Base-by-base conservation (phyloP, 2,113 vertebrate species). In the Oryzias curvinotus region DNA sequence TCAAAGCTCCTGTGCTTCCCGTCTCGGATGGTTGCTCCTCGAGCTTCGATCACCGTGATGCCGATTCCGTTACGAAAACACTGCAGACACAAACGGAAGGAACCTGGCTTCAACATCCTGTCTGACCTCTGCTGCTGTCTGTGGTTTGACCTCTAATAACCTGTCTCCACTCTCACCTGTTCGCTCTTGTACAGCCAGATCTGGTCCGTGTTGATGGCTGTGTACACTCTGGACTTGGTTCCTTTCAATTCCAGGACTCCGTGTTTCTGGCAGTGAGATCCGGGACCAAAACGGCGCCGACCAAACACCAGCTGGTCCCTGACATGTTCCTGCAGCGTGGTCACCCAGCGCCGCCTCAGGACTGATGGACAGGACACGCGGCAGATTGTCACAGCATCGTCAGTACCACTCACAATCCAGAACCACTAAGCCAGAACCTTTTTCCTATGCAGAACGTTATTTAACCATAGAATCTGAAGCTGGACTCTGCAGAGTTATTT, bases 111-210 rank as follows among this genome's bases (percentile, higher is more conserved):
- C 43, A 44, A 44, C 43, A 16, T 16, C 43, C 28, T 30, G 5
- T 30, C 28, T 6, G 28, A 36, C 36, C 36, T 36, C 36, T 12
- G 36, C 28, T 6, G 28, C 10, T 10, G 2, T 36, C 36, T 12
- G 36, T 10, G 10, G 36, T 36, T 10, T 36, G 36, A 36, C 12
- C 36, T 36, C 16, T 46, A 5, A 4, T 19, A 18, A 21, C 28
- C 64, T 62, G 45, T n/a, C 2, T 1, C 43, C 3, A 1, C 5
- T 12, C 62, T 65, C 81, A 99, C 97, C 95, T 98, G 96, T 44
- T 99, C 94, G 0, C 90, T 98, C 91, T 99, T 99, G 90, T 98
- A 93, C n/a, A 99, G 76, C 82, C 96, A 98, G 87, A 98, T 90
- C 88, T 96, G 93, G 0, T 96, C 94, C 0, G 93, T 93, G 82